Percentiles rank a stretch among this genome's conserved stretches.
Evolutionary conservation across 1,140 invertebrate species (phyloP).

Genomic region (Cydia strobilella): DNA sequence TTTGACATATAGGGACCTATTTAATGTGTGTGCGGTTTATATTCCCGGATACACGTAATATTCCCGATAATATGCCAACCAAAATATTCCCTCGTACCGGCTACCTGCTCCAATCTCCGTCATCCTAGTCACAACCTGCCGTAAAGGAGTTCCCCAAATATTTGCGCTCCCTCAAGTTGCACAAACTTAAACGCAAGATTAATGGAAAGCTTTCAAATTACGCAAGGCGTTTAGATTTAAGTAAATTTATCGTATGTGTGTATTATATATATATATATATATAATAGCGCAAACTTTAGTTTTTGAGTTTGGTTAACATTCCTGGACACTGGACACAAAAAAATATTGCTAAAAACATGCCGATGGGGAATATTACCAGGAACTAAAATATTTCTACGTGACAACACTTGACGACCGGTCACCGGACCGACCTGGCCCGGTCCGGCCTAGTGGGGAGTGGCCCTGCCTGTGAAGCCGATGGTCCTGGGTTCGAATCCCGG

Average conservation of each 20-base stretch:
- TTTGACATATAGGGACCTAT: too few relatives aligned
- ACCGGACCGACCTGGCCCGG: too few relatives aligned
- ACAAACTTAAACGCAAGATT: neutral
- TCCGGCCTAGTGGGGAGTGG: too few relatives aligned
- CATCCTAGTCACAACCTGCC: neutral
- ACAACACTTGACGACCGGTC: too few relatives aligned
- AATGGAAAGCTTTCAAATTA: neutral
- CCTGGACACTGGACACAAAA: too few relatives aligned
- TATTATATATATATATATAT: too few relatives aligned
- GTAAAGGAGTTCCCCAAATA: slow-evolving; percentile 6
- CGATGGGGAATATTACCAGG: too few relatives aligned
- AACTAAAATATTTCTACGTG: too few relatives aligned
- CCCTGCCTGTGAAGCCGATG: too few relatives aligned
- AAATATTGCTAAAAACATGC: too few relatives aligned
- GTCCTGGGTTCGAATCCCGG: too few relatives aligned
- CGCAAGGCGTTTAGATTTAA: neutral
- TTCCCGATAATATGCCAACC: neutral
- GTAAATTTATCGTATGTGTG: neutral
- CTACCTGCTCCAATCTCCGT: neutral
- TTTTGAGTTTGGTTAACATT: too few relatives aligned
- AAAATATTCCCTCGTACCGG: neutral
- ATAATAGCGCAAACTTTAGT: neutral
- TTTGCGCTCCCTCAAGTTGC: neutral
- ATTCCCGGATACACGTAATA: neutral
- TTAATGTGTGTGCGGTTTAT: neutral